Conservation (phyloP, 2,797 vertebrate species). For the Anolis apletophallus region DNA sequence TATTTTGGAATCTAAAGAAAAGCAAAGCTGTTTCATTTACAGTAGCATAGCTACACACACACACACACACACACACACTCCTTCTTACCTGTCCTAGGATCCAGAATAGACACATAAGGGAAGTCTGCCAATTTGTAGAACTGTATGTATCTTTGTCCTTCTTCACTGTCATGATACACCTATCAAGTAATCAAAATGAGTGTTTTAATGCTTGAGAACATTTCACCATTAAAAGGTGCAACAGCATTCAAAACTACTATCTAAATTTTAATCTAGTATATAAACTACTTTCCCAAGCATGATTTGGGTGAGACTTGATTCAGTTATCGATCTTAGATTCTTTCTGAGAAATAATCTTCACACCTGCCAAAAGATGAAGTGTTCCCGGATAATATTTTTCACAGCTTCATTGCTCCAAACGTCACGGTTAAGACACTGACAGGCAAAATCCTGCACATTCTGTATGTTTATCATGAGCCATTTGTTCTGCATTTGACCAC, state of each 20-base stretch:
- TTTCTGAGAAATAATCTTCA: not conserved
- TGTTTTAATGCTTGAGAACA: slow-evolving; percentile 25
- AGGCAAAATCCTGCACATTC: slow-evolving; percentile 98
- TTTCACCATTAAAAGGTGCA: not conserved
- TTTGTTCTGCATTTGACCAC: slow-evolving; percentile 97
- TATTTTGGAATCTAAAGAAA: not conserved
- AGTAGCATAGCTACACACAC: not conserved
- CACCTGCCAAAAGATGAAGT: slow-evolving; percentile 99
- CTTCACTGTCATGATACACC: slow-evolving; percentile 99
- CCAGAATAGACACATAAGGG: slow-evolving; percentile 97
- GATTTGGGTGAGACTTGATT: rapidly evolving
- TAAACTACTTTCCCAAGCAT: not conserved
- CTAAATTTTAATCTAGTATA: not conserved
- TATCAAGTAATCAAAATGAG: slow-evolving; percentile 70
- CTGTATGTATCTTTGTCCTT: slow-evolving; percentile 98
- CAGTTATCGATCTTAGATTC: not conserved
- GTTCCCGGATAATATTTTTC: slow-evolving; percentile 95
- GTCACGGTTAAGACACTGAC: slow-evolving; percentile 97
- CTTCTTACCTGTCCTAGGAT: slow-evolving; percentile 94
- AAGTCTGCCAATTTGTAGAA: slow-evolving; percentile 99
- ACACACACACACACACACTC: not conserved
- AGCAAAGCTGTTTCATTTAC: not conserved
- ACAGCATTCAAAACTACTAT: not conserved
- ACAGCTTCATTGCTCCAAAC: slow-evolving; percentile 99
- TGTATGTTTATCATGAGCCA: slow-evolving; percentile 99